Conservation (phyloP, 2,113 vertebrate species). For the Callospermophilus lateralis region DNA sequence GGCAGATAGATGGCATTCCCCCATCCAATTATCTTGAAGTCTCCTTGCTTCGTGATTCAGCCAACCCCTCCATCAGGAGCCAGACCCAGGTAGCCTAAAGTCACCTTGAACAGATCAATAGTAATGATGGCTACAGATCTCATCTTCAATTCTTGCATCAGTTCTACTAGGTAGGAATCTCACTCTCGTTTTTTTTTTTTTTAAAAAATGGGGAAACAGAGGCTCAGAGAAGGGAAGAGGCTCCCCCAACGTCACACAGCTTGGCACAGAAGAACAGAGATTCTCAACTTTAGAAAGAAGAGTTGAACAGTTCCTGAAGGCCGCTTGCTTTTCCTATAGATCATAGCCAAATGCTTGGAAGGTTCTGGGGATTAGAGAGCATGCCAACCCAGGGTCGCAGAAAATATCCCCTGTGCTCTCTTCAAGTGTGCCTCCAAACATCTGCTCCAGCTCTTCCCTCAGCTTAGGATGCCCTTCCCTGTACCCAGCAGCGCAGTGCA, state of each 20-base stretch:
- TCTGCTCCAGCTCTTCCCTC: background rate
- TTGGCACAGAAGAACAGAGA: background rate
- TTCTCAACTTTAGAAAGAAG: constrained; percentile 28
- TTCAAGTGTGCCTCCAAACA: background rate
- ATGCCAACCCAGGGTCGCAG: background rate
- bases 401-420: background rate
- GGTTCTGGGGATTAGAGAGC: background rate
- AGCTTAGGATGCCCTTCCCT: background rate
- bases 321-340: background rate
- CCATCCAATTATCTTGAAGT: constrained; percentile 80
- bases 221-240: background rate
- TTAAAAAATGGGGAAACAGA: constrained; percentile 57
- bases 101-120: constrained; percentile 69
- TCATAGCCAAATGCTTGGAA: background rate
- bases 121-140: background rate
- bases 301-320: background rate
- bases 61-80: constrained; percentile 60
- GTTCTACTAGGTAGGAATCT: constrained; percentile 15
- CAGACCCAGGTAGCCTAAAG: constrained; percentile 58
- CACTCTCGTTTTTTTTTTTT: background rate
- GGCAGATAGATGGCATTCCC: constrained; percentile 71
- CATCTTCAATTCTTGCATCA: constrained; percentile 43
- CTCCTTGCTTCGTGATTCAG: constrained; percentile 69
- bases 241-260: constrained; percentile 13
- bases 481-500: background rate